Conservation (phyloP, 23 tunicate species). For the Aplidium turbinatum region DNA sequence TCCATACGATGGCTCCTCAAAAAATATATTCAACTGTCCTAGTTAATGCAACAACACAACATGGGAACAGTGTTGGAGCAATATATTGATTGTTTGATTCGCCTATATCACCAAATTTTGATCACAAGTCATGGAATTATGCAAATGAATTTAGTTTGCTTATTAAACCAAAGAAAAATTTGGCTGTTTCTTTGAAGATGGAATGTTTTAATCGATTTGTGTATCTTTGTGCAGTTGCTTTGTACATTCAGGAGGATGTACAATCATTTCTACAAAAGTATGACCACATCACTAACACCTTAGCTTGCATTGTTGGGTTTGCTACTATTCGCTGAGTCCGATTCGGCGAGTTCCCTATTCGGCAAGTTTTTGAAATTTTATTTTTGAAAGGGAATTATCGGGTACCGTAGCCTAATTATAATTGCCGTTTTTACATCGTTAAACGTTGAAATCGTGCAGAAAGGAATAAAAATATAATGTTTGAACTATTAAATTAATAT, state of each 20-base stretch:
- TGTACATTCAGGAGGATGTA: not conserved
- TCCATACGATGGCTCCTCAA: not conserved
- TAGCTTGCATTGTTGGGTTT: conserved; percentile 10
- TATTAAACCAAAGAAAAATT: conserved; percentile 5
- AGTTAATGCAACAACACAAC: not conserved
- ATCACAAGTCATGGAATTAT: conserved; percentile 11
- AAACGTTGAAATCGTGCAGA: no score
- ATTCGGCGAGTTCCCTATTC: no score
- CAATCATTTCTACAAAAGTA: not conserved
- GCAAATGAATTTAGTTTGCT: not conserved
- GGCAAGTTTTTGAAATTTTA: no score
- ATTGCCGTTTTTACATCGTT: no score
- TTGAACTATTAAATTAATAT: no score
- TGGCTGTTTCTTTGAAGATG: not conserved
- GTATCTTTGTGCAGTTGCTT: not conserved
- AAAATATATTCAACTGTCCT: not conserved
- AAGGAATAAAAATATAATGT: no score
- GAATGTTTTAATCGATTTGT: conserved; percentile 14
- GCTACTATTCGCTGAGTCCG: no score
- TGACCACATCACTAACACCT: no score
- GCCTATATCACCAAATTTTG: conserved; percentile 4
- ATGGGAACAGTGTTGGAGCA: not conserved
- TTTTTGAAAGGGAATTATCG: no score
- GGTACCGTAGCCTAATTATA: no score
- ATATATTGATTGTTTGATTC: not conserved